phyloP scores from a whole-genome alignment of 2,888 invertebrate genomes.

The Lacanobia oleracea region DNA sequence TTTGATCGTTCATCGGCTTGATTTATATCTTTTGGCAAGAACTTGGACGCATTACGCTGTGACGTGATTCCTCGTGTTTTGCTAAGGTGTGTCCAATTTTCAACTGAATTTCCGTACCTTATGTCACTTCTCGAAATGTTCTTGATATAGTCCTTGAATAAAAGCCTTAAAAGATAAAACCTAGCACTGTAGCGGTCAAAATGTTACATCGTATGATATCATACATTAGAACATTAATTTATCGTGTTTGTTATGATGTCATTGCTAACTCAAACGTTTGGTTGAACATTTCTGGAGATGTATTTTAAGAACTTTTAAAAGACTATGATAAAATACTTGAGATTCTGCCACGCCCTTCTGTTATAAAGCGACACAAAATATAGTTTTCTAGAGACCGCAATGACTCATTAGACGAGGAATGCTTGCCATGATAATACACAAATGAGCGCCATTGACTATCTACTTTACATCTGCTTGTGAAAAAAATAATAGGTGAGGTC shows the following conservation, averaged over 20 bases:
- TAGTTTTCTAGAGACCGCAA: slow-evolving; percentile 66
- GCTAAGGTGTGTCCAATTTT: slow-evolving; percentile 16
- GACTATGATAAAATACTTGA: slow-evolving; percentile 33
- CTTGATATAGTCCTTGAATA: slow-evolving; percentile 25
- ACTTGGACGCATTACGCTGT: slow-evolving; percentile 21
- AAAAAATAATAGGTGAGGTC: slow-evolving; percentile 81
- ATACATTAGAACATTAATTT: slow-evolving; percentile 69
- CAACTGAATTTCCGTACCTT: background rate
- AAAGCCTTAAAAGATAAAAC: slow-evolving; percentile 62
- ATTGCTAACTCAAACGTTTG: slow-evolving; percentile 67
- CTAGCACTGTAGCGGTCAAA: slow-evolving; percentile 55
- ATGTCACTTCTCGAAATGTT: slow-evolving; percentile 10
- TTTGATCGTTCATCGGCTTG: slow-evolving; percentile 18
- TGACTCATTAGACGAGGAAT: slow-evolving; percentile 74
- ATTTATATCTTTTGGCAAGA: slow-evolving; percentile 46
- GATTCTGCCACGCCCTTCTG: slow-evolving; percentile 70
- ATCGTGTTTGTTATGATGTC: slow-evolving; percentile 75
- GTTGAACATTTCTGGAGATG: slow-evolving; percentile 38
- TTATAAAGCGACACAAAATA: slow-evolving; percentile 54
- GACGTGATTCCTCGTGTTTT: slow-evolving; percentile 30
- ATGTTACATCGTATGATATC: slow-evolving; percentile 74
- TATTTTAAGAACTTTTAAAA: slow-evolving; percentile 38
- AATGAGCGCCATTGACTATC: slow-evolving; percentile 56
- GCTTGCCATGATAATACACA: slow-evolving; percentile 71
- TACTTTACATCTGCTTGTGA: slow-evolving; percentile 72